A percentile compares a stretch with the other conserved stretches of the same genome.
Evolutionary conservation across 1,140 invertebrate species (phyloP).

Genomic region (Penaeus vannamei): DNA sequence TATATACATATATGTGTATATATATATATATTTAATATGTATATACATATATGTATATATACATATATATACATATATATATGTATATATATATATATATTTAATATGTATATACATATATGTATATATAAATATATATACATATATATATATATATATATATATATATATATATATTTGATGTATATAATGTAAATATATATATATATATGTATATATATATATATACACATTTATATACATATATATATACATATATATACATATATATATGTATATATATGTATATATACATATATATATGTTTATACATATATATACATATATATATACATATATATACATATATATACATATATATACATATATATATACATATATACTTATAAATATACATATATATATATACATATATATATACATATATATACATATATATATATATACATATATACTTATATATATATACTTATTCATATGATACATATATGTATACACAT

Average conservation of each 20-base stretch:
- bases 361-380: neutral
- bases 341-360: neutral
- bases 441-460: conserved; percentile 4
- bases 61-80: conserved; percentile 1
- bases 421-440: conserved; percentile 16
- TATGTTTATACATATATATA: neutral
- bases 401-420: conserved; percentile 12
- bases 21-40: conserved; percentile 17
- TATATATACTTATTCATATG: neutral
- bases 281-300: conserved; percentile 24
- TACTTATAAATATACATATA: neutral
- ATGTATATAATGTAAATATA: neutral
- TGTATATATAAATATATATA: too few species aligned
- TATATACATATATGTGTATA: neutral
- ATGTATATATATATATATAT: neutral
- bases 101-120: neutral
- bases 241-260: conserved; percentile 6
- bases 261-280: conserved; percentile 20
- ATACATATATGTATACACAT: neutral
- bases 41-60: neutral
- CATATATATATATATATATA: too few species aligned
- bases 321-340: too few species aligned
- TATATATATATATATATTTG: neutral
- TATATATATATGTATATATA: neutral
- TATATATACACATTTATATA: neutral